These are phyloP conservation scores for Epinotia nisella DNA, from an alignment of 2,888 invertebrate genomes.

Conservation along the genomic window DNA sequence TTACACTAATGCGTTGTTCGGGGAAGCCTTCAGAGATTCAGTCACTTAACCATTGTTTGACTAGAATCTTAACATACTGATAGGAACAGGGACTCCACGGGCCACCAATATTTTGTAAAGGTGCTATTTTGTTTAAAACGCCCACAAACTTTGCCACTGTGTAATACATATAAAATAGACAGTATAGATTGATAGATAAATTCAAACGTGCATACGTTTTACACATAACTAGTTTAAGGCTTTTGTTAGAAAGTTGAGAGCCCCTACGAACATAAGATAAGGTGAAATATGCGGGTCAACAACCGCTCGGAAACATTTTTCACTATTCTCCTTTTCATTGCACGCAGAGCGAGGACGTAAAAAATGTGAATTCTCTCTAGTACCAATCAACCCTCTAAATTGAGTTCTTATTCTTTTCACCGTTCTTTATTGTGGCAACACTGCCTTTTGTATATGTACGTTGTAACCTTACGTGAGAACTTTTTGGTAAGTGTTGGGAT, in stretches of 20 bases:
- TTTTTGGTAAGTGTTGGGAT: constrained; percentile 30
- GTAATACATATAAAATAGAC: too few relatives aligned
- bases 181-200: neutral
- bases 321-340: constrained; percentile 60
- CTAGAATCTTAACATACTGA: too few relatives aligned
- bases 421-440: constrained; percentile 41
- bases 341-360: constrained; percentile 39
- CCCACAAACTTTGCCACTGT: too few relatives aligned
- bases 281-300: constrained; percentile 59
- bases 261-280: constrained; percentile 19
- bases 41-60: too few relatives aligned
- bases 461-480: constrained; percentile 21
- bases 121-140: too few relatives aligned
- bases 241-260: constrained; percentile 11
- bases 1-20: too few relatives aligned
- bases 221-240: constrained; percentile 1
- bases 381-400: constrained; percentile 45
- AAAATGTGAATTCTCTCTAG: constrained; percentile 43
- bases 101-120: too few relatives aligned
- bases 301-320: constrained; percentile 54
- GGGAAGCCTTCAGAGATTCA: too few relatives aligned
- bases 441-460: constrained; percentile 22
- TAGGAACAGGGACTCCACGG: too few relatives aligned
- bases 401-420: constrained; percentile 43
- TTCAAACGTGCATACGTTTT: neutral